These are phyloP conservation scores for Eilema griseolum DNA, from an alignment of 2,888 invertebrate species.

Conservation along the genomic window DNA sequence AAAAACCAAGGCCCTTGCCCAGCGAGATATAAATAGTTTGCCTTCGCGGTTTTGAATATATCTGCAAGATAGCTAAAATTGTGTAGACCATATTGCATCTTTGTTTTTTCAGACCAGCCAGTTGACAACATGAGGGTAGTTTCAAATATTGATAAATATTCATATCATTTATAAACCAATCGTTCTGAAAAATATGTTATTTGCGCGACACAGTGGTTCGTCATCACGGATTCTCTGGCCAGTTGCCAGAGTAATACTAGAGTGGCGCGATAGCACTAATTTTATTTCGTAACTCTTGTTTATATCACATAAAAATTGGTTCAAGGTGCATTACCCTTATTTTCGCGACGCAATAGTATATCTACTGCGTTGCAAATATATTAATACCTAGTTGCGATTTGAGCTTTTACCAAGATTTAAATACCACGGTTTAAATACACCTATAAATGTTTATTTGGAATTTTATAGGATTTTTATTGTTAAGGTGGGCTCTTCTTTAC, in stretches of 20 bases:
- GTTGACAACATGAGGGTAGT: not conserved
- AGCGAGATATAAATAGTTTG: constrained; percentile 47
- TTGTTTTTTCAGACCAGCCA: not conserved
- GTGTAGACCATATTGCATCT: not conserved
- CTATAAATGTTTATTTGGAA: constrained; percentile 25
- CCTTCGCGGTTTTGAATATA: constrained; percentile 31
- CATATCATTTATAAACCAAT: constrained; percentile 37
- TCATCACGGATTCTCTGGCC: constrained; percentile 72
- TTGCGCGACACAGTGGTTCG: constrained; percentile 70
- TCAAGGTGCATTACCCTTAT: constrained; percentile 62
- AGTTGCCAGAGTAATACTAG: constrained; percentile 64
- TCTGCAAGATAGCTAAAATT: constrained; percentile 17
- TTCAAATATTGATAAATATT: not conserved
- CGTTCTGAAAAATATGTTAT: constrained; percentile 60
- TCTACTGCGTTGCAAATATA: not conserved
- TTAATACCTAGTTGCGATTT: not conserved
- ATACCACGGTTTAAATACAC: not conserved
- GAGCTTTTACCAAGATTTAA: not conserved
- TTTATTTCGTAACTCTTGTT: constrained; percentile 81
- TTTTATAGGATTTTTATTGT: constrained; percentile 20
- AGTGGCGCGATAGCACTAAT: constrained; percentile 68
- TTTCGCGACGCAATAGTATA: constrained; percentile 1
- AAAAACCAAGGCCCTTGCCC: constrained; percentile 34
- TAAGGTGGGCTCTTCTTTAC: not conserved
- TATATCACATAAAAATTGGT: constrained; percentile 75